These are phyloP conservation scores for Thymallus thymallus DNA, from an alignment of 2,113 vertebrate species.

Conservation along the genomic window DNA sequence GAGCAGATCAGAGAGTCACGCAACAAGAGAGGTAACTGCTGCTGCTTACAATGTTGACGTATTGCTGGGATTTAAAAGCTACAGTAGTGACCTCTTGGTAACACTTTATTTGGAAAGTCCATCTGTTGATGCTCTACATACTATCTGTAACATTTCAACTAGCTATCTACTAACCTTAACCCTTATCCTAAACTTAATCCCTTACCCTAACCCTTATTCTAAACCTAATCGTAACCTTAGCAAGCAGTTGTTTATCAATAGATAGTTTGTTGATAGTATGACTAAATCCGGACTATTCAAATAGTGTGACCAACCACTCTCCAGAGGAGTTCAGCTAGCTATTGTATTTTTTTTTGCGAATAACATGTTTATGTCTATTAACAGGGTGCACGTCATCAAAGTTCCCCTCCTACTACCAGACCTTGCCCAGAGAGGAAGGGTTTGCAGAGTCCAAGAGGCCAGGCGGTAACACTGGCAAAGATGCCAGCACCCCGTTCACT, in stretches of 20 bases:
- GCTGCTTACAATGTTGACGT: background rate
- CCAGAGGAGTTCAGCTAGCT: background rate
- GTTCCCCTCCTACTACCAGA: conserved; percentile 65
- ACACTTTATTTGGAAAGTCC: too few relatives aligned
- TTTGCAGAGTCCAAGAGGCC: conserved; percentile 48
- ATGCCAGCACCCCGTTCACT: background rate
- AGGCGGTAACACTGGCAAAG: conserved; percentile 52
- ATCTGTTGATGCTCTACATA: background rate
- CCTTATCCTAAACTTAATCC: too few relatives aligned
- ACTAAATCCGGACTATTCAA: too few relatives aligned
- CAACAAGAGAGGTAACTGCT: conserved; percentile 72
- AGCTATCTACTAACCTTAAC: too few relatives aligned
- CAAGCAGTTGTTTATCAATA: too few relatives aligned
- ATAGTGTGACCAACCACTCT: background rate
- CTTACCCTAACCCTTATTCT: too few relatives aligned
- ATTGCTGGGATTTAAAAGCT: background rate
- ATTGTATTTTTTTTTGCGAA: background rate
- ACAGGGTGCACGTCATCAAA: conserved; percentile 75
- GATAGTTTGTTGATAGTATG: too few relatives aligned
- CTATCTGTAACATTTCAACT: too few relatives aligned
- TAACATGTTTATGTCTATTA: conserved; percentile 5
- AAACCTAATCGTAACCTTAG: too few relatives aligned
- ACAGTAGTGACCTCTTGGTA: too few relatives aligned
- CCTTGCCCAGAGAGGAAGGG: conserved; percentile 60
- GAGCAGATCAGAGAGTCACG: conserved; percentile 80